Evolutionary conservation across 2,113 vertebrate genomes (phyloP).

Genomic region (Stercorarius parasiticus): DNA sequence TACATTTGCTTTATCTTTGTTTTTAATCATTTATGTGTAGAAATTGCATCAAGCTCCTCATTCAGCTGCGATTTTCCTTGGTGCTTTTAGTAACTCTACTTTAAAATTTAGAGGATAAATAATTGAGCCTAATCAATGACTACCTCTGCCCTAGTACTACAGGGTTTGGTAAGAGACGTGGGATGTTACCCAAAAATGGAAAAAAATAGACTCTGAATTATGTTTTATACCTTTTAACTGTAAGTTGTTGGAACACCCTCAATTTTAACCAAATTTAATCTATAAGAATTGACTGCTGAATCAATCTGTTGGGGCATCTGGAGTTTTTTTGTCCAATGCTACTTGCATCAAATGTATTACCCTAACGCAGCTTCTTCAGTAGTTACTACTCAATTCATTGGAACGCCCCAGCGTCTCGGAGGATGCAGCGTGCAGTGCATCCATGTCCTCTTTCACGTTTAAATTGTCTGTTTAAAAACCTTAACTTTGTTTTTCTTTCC

Average conservation of each 20-base stretch:
- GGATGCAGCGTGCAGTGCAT: neutral
- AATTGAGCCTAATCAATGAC: neutral
- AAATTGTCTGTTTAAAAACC: neutral
- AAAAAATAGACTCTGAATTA: neutral
- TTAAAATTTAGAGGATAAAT: neutral
- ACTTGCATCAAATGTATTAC: neutral
- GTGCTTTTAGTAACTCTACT: neutral
- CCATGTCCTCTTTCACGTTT: neutral
- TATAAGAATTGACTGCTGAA: neutral
- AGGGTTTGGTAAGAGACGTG: neutral
- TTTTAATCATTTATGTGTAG: neutral
- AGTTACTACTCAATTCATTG: neutral
- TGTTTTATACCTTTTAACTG: neutral
- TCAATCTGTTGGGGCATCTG: neutral
- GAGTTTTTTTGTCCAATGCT: neutral
- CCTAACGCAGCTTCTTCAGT: neutral
- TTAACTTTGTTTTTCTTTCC: slow-evolving; percentile 21
- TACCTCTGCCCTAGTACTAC: neutral
- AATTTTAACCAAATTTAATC: neutral
- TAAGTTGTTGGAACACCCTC: neutral
- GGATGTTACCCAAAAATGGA: neutral
- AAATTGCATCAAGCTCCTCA: neutral
- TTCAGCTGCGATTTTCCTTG: neutral
- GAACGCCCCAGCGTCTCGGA: neutral
- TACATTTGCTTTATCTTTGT: neutral